Base-by-base conservation (phyloP, 2,888 invertebrate species). In the Malthinus flaveolus region DNA sequence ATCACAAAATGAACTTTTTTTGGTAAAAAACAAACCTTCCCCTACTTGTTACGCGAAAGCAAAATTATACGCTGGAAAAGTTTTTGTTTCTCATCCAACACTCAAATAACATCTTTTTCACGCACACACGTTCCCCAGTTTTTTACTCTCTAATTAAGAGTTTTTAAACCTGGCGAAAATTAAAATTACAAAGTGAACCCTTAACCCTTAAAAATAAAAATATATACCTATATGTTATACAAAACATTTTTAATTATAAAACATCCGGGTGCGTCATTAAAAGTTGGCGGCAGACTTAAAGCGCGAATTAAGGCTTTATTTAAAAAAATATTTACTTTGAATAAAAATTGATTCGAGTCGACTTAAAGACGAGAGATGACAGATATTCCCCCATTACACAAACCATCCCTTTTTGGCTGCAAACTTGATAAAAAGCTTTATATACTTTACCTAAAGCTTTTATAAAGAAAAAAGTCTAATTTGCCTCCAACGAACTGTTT, bases 91-190 rank as follows among this genome's bases (percentile, higher is more conserved):
- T 23, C 23, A 23, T 23, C 23, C 5, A 23, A 23, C 5, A 23
- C 23, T 5, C 23, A 23, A 23, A 23, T 5, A 23, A 23, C 23
- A 23, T 23, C 23, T 23, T 23, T 51, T 53, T 45, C 52, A 31
- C 45, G 45, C 53, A 53, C 53, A 52, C 51, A 37, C 15, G 12
- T 51, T 10, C 42, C 35, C 44, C 34, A 35, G 48, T 44, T 48
- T 39, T 44, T 50, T 48, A 48, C 53, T 36, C 52, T 49, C 58
- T 52, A 52, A 58, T 58, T 58, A 53, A 52, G 53, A 32, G 44
- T 58, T 58, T 49, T 44, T 44, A 48, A 13, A 23, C 23, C 39
- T 15, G n/a, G 15, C 15, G 15, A 23, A 42, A 13, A 15, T 15
- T 13, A n/a, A 9, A n/a, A 42, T 15, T 42, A 42, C 23, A n/a